A percentile compares a stretch with the other conserved stretches of the same genome.
These are phyloP conservation scores for Aelia acuminata DNA, from an alignment of 2,888 invertebrate genomes.

Conservation along the genomic window DNA sequence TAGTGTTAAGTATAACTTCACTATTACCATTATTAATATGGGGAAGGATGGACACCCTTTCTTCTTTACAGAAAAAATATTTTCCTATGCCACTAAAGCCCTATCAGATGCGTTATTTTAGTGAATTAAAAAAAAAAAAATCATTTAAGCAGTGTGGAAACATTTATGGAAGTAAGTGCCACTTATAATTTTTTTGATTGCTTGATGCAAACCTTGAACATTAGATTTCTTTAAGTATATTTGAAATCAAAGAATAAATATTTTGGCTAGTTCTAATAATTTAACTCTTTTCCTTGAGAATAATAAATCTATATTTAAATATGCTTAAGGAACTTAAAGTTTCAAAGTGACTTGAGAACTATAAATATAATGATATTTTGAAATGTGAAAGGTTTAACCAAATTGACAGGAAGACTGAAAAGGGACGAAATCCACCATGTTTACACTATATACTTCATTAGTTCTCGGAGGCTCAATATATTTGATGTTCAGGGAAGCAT, in stretches of 20 bases:
- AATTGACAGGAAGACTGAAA: slow-evolving; percentile 26
- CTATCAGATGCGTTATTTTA: too few relatives aligned
- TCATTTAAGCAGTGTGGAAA: too few relatives aligned
- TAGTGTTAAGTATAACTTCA: too few relatives aligned
- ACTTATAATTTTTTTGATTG: too few relatives aligned
- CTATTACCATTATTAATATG: too few relatives aligned
- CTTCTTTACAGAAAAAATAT: too few relatives aligned
- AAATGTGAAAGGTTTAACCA: slow-evolving; percentile 19
- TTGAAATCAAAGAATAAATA: not conserved
- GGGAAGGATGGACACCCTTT: too few relatives aligned
- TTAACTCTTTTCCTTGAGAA: not conserved
- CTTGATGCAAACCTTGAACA: too few relatives aligned
- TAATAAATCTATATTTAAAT: not conserved
- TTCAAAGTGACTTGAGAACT: not conserved
- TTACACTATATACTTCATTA: slow-evolving; percentile 58
- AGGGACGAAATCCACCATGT: slow-evolving; percentile 27
- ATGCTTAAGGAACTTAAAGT: not conserved
- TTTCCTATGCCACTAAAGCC: too few relatives aligned
- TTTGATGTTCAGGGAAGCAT: slow-evolving; percentile 49
- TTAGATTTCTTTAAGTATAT: too few relatives aligned
- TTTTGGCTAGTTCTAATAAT: not conserved
- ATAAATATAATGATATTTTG: slow-evolving; percentile 37
- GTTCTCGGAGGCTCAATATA: slow-evolving; percentile 38
- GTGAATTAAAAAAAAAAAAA: too few relatives aligned
- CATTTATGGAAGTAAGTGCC: too few relatives aligned